Percentiles rank a stretch among this genome's conserved stretches.
phyloP scores from a whole-genome alignment of 2,888 invertebrate species.

The Drosophila meridionalis region DNA sequence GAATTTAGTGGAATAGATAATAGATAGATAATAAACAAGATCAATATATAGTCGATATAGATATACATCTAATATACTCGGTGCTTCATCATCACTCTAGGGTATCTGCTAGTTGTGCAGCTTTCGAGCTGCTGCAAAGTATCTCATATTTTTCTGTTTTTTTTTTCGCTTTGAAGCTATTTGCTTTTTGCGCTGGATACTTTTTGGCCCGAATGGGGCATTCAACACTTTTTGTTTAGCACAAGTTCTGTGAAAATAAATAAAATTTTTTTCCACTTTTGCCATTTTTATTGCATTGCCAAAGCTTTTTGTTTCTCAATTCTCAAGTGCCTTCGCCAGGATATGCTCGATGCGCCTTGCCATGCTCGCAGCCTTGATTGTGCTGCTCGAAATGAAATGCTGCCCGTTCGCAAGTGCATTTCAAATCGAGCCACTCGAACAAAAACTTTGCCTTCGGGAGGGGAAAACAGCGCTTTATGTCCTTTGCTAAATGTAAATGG shows the following conservation, averaged over 20 bases:
- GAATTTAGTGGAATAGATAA: too few relatives aligned
- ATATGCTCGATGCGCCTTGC: constrained; percentile 37
- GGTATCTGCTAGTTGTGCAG: neutral
- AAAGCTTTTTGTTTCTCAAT: constrained; percentile 69
- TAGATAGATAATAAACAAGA: too few relatives aligned
- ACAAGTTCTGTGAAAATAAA: constrained; percentile 45
- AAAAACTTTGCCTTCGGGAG: constrained; percentile 1
- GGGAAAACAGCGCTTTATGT: neutral
- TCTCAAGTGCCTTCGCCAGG: constrained; percentile 67
- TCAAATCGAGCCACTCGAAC: constrained; percentile 25
- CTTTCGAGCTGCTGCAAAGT: neutral
- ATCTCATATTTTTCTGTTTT: constrained; percentile 3
- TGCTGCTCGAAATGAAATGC: constrained; percentile 68
- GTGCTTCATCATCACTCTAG: neutral
- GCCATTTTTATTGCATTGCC: constrained; percentile 66
- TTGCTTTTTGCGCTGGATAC: constrained; percentile 35
- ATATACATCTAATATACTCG: too few relatives aligned
- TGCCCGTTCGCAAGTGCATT: constrained; percentile 67
- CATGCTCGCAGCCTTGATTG: constrained; percentile 40
- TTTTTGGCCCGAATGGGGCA: constrained; percentile 44
- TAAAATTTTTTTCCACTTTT: constrained; percentile 28
- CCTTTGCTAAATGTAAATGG: neutral
- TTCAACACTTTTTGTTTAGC: constrained; percentile 63
- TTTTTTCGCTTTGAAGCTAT: constrained; percentile 19
- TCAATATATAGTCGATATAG: too few relatives aligned